These are phyloP conservation scores for Dipodomys ordii DNA, from an alignment of 2,113 vertebrate genomes.

Conservation along the genomic window DNA sequence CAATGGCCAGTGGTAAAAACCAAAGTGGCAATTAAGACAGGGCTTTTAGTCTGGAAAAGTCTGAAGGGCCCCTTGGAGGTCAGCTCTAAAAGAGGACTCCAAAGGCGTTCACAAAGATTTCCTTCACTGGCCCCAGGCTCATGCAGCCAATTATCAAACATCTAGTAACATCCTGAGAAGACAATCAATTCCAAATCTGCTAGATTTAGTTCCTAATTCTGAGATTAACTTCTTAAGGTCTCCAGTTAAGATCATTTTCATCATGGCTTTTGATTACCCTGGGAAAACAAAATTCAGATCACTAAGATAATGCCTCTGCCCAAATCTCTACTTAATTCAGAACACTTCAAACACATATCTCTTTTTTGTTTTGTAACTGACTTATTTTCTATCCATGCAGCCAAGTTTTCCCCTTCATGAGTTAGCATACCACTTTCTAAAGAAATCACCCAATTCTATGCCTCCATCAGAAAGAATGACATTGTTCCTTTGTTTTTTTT, in stretches of 20 bases:
- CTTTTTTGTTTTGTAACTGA: neutral
- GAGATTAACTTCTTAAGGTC: neutral
- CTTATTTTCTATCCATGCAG: neutral
- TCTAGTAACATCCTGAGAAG: neutral
- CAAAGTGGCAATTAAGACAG: neutral
- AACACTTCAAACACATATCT: neutral
- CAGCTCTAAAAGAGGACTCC: neutral
- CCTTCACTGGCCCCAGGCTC: neutral
- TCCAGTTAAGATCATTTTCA: neutral
- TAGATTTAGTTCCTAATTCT: neutral
- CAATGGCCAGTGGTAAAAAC: neutral
- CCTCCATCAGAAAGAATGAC: too few relatives aligned
- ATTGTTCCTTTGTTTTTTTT: too few relatives aligned
- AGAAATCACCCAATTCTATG: neutral
- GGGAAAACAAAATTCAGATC: slow-evolving; percentile 25
- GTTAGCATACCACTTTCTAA: neutral
- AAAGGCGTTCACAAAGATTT: neutral
- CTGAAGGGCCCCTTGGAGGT: neutral
- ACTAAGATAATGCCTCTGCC: neutral
- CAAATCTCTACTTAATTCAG: neutral
- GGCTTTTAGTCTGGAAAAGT: neutral
- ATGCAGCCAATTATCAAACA: neutral
- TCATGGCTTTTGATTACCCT: neutral
- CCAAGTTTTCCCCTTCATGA: neutral
- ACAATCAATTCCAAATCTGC: neutral